Base-by-base conservation (phyloP, 1,140 invertebrate genomes). In the Arctopsyche grandis region DNA sequence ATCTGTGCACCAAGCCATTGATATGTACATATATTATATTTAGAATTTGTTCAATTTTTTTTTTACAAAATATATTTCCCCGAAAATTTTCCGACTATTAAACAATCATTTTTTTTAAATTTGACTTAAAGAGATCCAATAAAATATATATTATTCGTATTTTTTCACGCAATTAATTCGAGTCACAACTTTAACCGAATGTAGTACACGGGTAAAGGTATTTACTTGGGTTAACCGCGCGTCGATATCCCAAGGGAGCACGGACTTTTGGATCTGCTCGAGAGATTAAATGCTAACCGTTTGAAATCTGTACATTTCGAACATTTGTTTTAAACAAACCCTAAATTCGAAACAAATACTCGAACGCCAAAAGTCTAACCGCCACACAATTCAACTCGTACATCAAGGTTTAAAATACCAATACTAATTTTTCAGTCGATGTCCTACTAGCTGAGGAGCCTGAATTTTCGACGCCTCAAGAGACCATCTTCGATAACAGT, bases 341-440 rank as follows among this genome's bases (percentile, higher is more conserved):
- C 29, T 4, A 38, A 38, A 7, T 38, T 38, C 29, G 29, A 52
- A 52, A 52, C 48, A 52, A 52, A 52, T 52, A 52, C 16, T 52
- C 48, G 48, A 52, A 52, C 48, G 48, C 16, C 48, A 14, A 14
- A 52, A 52, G 16, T 52, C 16, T 10, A 16, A 52, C 29, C 29
- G 29, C 29, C 29, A 38, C 29, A 38, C 29, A 38, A 38, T 38
- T 38, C 29, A 38, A 38, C 29, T 38, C n/a, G n/a, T n/a, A 52
- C 4, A 52, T 1, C 10, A 12, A 52, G 4, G 16, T 52, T 5
- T 52, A 52, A 52, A 52, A 52, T 52, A 7, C 12, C 10, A 52
- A 52, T n/a, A n/a, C n/a, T n/a, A n/a, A n/a, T n/a, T 73, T 81
- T 79, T 48, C 73, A 81, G 80, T 81, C 14, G 73, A 81, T 22